Evolutionary conservation across 1,140 invertebrate genomes (phyloP).

Genomic region (Zaprionus ghesquierei): DNA sequence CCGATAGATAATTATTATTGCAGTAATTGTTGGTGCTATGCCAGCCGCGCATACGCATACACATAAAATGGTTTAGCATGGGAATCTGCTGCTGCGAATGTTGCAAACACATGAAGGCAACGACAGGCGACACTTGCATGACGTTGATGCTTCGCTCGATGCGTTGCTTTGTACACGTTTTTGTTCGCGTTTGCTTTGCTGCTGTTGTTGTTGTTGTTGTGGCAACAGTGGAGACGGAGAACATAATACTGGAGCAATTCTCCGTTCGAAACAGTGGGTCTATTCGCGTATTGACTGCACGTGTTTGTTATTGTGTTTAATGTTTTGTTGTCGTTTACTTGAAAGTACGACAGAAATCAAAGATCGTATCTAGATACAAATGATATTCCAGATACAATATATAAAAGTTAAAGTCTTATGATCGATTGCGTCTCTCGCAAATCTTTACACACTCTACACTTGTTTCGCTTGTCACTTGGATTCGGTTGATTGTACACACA

Average conservation of each 20-base stretch:
- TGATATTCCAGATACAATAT: constrained; percentile 54
- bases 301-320: not conserved
- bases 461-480: constrained; percentile 17
- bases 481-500: constrained; percentile 22
- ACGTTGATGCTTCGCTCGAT: constrained; percentile 49
- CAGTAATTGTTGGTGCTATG: constrained; percentile 35
- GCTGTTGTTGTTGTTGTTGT: constrained; percentile 24
- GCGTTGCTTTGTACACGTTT: constrained; percentile 10
- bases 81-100: constrained; percentile 74
- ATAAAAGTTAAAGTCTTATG: constrained; percentile 15
- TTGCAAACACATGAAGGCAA: constrained; percentile 71
- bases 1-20: constrained; percentile 29
- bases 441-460: constrained; percentile 18
- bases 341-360: not conserved
- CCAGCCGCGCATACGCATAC: constrained; percentile 75
- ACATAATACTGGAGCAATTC: constrained; percentile 61
- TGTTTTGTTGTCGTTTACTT: not conserved
- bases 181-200: constrained; percentile 21
- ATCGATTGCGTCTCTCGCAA: constrained; percentile 62
- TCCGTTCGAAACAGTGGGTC: constrained; percentile 15
- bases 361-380: constrained; percentile 56
- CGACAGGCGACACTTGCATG: constrained; percentile 72
- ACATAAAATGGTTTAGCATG: constrained; percentile 69
- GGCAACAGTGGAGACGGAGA: constrained; percentile 44
- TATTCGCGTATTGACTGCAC: not conserved